These are phyloP conservation scores for Cosmia trapezina DNA, from an alignment of 2,888 invertebrate species.

Conservation along the genomic window DNA sequence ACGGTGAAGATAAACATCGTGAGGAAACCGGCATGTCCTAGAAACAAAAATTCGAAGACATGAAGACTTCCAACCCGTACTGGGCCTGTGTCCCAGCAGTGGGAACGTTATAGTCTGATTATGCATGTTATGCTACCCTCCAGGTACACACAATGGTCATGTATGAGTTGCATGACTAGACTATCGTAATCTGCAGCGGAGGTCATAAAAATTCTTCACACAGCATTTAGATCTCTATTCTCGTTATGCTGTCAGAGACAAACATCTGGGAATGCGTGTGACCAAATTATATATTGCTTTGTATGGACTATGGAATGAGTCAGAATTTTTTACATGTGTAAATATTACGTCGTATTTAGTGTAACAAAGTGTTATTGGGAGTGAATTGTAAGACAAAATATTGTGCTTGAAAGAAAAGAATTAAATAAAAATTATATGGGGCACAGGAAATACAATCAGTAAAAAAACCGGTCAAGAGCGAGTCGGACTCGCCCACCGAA, in stretches of 20 bases:
- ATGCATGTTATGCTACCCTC: not conserved
- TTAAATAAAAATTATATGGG: too few species aligned
- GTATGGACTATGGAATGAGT: slow-evolving; percentile 36
- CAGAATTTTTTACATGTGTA: slow-evolving; percentile 38
- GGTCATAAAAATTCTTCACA: slow-evolving; percentile 68
- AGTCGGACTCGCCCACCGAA: too few species aligned
- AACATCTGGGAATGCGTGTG: slow-evolving; percentile 59
- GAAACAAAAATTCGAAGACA: too few species aligned
- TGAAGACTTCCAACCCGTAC: too few species aligned
- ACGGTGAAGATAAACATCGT: too few species aligned
- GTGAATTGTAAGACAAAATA: not conserved
- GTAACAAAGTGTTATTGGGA: not conserved
- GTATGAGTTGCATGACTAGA: not conserved
- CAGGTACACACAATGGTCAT: slow-evolving; percentile 1
- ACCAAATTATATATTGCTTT: slow-evolving; percentile 52
- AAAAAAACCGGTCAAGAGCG: too few species aligned
- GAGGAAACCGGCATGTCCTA: too few species aligned
- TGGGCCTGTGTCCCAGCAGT: too few species aligned
- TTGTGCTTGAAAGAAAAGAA: too few species aligned
- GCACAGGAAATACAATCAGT: too few species aligned
- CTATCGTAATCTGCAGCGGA: slow-evolving; percentile 28
- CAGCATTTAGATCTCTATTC: slow-evolving; percentile 49
- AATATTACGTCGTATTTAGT: not conserved
- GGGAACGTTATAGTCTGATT: too few species aligned
- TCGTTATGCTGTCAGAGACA: slow-evolving; percentile 36